Base-by-base conservation (phyloP, 2,797 vertebrate genomes). In the Rachycentron canadum region DNA sequence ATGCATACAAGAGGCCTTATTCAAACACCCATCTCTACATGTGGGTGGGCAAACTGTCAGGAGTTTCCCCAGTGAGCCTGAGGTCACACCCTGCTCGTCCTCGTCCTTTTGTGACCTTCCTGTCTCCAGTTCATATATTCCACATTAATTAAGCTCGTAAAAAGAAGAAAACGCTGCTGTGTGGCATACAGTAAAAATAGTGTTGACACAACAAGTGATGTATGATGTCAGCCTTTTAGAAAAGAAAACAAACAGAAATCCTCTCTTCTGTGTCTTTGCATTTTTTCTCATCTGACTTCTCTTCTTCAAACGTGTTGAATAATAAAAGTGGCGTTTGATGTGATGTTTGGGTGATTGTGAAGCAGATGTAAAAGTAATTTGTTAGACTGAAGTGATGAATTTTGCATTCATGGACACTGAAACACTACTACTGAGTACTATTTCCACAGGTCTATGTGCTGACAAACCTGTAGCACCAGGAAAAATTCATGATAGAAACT, bases 11-110 rank as follows among this genome's bases (percentile, higher is more conserved):
- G 81, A 68, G 34, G 57, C 78, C 83, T 84, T 69, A 75, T 88
- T 88, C 86, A 91, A 88, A 83, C 81, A 88, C 56, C 60, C 75
- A 76, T 73, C 82, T 41, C 45, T 60, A 52, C 70, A 62, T 56
- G 78, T 82, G 75, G 76, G 81, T 78, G 74, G 73, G 81, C 77
- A 73, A 55, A 58, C 36, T 5, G 32, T 83, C 79, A 80, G 70
- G 60, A 81, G 82, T 86, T 88, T 85, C 73, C 73, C 73, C 61
- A 38, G 40, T 9, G 8, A 59, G 82, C 50, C 53, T 14, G 34
- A 69, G 76, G 79, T 89, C 87, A 84, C 89, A 80, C 85, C 83
- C 87, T 72, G 75, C 82, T 56, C 56, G 50, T 84, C 82, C 78
- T 76, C 49, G 14, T 85, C 62, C 57, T 69, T 73, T 60, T 32